Percentiles rank a stretch among this genome's conserved stretches.
Conservation (phyloP, 1,140 invertebrate genomes). For the Lepidurus apus region DNA sequence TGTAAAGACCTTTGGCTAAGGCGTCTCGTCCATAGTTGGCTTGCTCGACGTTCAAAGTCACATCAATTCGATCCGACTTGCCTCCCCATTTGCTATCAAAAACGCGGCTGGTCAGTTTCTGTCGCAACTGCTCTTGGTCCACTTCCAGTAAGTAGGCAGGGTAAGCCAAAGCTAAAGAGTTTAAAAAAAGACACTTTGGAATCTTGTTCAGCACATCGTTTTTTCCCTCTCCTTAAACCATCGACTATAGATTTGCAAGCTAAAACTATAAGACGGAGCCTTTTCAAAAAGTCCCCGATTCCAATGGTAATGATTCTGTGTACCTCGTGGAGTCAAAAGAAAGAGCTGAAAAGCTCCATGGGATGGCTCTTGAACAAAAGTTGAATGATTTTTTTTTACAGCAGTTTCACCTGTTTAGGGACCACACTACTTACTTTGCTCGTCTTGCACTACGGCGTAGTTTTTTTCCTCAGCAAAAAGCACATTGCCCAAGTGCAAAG, state of each 20-base stretch:
- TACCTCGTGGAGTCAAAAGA: too few species aligned
- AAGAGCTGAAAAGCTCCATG: too few species aligned
- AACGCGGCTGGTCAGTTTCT: slow-evolving; percentile 59
- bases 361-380: too few species aligned
- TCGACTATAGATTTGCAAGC: too few species aligned
- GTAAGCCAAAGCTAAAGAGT: slow-evolving; percentile 56
- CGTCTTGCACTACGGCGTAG: slow-evolving; percentile 57
- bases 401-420: not conserved
- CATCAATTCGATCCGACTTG: slow-evolving; percentile 61
- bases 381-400: too few species aligned
- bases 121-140: slow-evolving; percentile 52
- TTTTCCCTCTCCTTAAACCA: too few species aligned
- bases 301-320: too few species aligned
- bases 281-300: too few species aligned
- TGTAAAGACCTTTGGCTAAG: slow-evolving; percentile 63
- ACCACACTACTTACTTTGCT: slow-evolving; percentile 49
- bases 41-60: slow-evolving; percentile 61
- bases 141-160: slow-evolving; percentile 61
- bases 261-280: too few species aligned
- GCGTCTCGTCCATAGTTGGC: slow-evolving; percentile 62
- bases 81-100: slow-evolving; percentile 72
- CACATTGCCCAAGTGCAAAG: slow-evolving; percentile 67
- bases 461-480: slow-evolving; percentile 58
- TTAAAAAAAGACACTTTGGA: slow-evolving; percentile 20
- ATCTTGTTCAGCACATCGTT: too few species aligned